Conservation (phyloP, 2,888 invertebrate species). For the Troides helena region DNA sequence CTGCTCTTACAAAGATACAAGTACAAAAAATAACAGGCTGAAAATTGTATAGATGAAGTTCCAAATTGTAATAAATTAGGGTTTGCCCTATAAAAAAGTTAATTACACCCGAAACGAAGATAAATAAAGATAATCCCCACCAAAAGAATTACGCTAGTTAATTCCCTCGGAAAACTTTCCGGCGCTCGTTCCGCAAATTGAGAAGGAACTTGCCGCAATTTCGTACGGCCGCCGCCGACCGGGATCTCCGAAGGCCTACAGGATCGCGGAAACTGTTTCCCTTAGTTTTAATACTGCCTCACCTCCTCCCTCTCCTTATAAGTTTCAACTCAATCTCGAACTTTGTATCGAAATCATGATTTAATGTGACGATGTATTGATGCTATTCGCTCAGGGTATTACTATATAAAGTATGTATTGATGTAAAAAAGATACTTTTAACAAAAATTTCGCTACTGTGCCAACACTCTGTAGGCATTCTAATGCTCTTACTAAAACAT, state of each 20-base stretch:
- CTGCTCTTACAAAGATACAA: no score
- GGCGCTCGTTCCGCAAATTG: slow-evolving; percentile 50
- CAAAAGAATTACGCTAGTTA: slow-evolving; percentile 43
- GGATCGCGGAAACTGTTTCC: slow-evolving; percentile 11
- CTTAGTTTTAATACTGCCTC: slow-evolving; percentile 9
- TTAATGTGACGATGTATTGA: no score
- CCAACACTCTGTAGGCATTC: no score
- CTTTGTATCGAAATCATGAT: no score
- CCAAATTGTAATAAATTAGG: no score
- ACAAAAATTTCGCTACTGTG: no score
- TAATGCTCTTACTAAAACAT: no score
- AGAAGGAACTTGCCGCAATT: slow-evolving; percentile 58
- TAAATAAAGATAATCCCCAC: slow-evolving; percentile 46
- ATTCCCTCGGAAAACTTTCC: slow-evolving; percentile 47
- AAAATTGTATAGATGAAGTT: no score
- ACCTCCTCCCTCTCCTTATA: neutral
- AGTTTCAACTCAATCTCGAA: neutral
- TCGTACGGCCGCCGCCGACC: slow-evolving; percentile 47
- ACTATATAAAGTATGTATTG: no score
- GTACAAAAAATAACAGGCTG: no score
- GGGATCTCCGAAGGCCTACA: slow-evolving; percentile 32
- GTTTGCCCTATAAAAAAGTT: slow-evolving; percentile 34
- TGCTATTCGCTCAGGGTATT: no score
- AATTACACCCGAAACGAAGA: slow-evolving; percentile 41
- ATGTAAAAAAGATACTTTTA: no score